phyloP scores from a whole-genome alignment of 2,113 vertebrate species.

The Chloropsis cyanopogon region DNA sequence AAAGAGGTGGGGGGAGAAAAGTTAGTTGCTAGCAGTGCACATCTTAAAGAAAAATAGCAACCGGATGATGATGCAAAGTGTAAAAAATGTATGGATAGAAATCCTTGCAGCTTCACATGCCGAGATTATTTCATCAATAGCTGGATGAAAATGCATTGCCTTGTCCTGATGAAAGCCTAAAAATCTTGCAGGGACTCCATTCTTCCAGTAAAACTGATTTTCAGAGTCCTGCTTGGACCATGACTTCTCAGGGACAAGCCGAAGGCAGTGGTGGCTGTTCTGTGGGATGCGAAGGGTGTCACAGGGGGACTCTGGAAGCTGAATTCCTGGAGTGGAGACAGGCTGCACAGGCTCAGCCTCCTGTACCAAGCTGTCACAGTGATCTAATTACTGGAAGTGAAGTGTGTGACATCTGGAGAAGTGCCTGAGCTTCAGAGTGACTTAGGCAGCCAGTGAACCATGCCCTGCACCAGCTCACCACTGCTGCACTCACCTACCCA shows the following conservation, averaged over 20 bases:
- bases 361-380: background rate
- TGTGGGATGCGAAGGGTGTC: background rate
- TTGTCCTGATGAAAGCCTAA: background rate
- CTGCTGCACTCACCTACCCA: background rate
- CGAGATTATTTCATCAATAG: background rate
- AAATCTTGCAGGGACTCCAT: background rate
- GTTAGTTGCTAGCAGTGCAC: background rate
- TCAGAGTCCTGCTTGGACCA: background rate
- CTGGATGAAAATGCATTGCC: background rate
- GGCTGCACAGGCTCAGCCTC: conserved; percentile 4
- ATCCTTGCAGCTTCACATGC: background rate
- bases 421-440: conserved; percentile 15
- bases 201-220: background rate
- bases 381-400: conserved; percentile 60
- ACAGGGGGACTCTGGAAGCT: background rate
- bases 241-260: background rate
- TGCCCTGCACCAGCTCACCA: background rate
- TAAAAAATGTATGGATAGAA: background rate
- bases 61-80: background rate
- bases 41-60: conserved; percentile 3
- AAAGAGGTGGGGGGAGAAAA: background rate
- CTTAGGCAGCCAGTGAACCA: background rate
- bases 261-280: background rate
- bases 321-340: conserved; percentile 1
- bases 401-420: conserved; percentile 49